Conservation (phyloP, 2,888 invertebrate genomes). For the Drosophila anomalata region DNA sequence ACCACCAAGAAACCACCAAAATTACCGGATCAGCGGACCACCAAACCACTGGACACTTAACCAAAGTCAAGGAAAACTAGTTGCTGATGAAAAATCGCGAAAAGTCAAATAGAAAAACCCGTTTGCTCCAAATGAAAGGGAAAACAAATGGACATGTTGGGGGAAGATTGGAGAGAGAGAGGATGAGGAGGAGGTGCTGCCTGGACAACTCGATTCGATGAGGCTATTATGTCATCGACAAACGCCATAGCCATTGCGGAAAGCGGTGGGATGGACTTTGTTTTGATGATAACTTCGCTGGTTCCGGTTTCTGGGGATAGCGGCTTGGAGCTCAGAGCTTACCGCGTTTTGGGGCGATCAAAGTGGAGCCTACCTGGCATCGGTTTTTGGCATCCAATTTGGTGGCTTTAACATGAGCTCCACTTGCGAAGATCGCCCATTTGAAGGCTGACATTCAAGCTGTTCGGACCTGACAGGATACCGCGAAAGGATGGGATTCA, state of each 20-base stretch:
- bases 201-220: slow-evolving; percentile 39
- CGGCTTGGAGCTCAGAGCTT: slow-evolving; percentile 2
- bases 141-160: slow-evolving; percentile 43
- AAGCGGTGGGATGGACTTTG: slow-evolving; percentile 48
- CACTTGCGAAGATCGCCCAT: slow-evolving; percentile 47
- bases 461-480: slow-evolving; percentile 58
- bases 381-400: slow-evolving; percentile 28
- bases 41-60: slow-evolving; percentile 35
- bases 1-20: slow-evolving; percentile 27
- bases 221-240: slow-evolving; percentile 48
- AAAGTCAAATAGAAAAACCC: slow-evolving; percentile 58
- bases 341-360: slow-evolving; percentile 25
- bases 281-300: slow-evolving; percentile 44
- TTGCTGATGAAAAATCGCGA: slow-evolving; percentile 41
- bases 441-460: slow-evolving; percentile 54
- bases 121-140: slow-evolving; percentile 59
- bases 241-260: slow-evolving; percentile 46
- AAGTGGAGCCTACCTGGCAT: slow-evolving; percentile 36
- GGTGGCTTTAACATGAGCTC: slow-evolving; percentile 35
- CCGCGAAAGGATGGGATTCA: slow-evolving; percentile 61
- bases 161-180: not conserved
- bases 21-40: slow-evolving; percentile 10
- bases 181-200: slow-evolving; percentile 17
- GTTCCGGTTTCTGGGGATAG: slow-evolving; percentile 45
- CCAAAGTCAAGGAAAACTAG: slow-evolving; percentile 64